phyloP scores from a whole-genome alignment of 2,113 vertebrate species.

The Toxotes jaculatrix region DNA sequence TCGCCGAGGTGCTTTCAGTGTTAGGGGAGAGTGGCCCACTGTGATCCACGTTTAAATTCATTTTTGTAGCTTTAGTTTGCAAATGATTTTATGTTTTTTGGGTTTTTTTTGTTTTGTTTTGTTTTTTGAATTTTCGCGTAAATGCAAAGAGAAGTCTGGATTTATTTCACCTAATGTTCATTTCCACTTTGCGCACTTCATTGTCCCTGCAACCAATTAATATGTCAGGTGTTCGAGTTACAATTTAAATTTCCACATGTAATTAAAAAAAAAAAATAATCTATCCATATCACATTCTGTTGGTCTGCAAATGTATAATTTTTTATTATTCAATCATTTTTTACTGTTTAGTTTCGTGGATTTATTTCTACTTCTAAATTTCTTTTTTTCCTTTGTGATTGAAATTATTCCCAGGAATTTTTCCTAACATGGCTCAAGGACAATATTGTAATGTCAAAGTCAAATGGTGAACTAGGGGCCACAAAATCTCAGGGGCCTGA shows the following conservation, averaged over 20 bases:
- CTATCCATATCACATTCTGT: not conserved
- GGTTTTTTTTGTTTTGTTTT: not conserved
- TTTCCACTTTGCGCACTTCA: no score
- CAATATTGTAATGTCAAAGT: not conserved
- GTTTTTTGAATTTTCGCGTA: no score
- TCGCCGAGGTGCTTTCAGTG: no score
- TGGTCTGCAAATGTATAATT: not conserved
- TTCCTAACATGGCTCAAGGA: not conserved
- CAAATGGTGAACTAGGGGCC: not conserved
- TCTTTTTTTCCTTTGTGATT: not conserved
- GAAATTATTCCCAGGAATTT: not conserved
- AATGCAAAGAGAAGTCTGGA: no score
- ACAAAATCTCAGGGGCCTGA: not conserved
- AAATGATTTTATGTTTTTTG: not conserved
- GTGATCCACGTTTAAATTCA: not conserved
- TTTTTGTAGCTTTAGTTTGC: not conserved
- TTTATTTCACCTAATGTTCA: no score
- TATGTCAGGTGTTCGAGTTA: not conserved
- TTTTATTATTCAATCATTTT: not conserved
- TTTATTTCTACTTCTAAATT: not conserved
- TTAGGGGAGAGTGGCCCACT: not conserved
- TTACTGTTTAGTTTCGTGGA: not conserved
- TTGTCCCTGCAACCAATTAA: no score
- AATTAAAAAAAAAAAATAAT: not conserved
- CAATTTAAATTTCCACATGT: not conserved